Evolutionary conservation across 92 coral and sea anemone genomes (phyloP).

Genomic region (Palythoa caribaeorum): DNA sequence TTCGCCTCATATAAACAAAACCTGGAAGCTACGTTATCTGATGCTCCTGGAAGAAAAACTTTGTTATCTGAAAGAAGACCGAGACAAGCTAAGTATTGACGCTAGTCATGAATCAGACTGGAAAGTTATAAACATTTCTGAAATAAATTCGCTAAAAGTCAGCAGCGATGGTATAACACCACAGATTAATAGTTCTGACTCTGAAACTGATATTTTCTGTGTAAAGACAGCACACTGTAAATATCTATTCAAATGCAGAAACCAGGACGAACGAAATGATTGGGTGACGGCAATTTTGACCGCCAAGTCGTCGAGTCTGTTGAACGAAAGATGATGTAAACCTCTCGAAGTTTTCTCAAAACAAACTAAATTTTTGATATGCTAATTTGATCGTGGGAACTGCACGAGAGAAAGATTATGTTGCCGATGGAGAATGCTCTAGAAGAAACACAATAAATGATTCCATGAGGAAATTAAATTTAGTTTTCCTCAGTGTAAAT

Average conservation of each 20-base stretch:
- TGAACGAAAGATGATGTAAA: neutral
- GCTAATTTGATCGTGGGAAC: too few relatives aligned
- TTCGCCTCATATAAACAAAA: constrained; percentile 9
- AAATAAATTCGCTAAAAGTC: constrained; percentile 13
- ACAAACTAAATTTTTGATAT: too few relatives aligned
- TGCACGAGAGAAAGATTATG: too few relatives aligned
- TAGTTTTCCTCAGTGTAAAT: too few relatives aligned
- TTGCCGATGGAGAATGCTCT: too few relatives aligned
- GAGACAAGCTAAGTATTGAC: neutral
- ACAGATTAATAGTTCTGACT: neutral
- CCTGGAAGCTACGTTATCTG: constrained; percentile 17
- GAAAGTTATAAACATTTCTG: constrained; percentile 14
- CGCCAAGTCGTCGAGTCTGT: neutral
- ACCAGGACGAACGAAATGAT: constrained; percentile 1
- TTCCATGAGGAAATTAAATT: too few relatives aligned
- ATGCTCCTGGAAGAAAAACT: neutral
- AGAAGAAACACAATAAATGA: too few relatives aligned
- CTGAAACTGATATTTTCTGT: constrained; percentile 3
- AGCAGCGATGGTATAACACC: neutral
- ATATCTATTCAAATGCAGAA: constrained; percentile 6
- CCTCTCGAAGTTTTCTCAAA: too few relatives aligned
- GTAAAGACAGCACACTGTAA: constrained; percentile 9
- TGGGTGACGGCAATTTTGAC: constrained; percentile 18
- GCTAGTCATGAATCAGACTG: neutral
- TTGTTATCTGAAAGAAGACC: constrained; percentile 3